These are phyloP conservation scores for Gymnopithys bicolor DNA, from an alignment of 2,797 vertebrate genomes.

Conservation along the genomic window DNA sequence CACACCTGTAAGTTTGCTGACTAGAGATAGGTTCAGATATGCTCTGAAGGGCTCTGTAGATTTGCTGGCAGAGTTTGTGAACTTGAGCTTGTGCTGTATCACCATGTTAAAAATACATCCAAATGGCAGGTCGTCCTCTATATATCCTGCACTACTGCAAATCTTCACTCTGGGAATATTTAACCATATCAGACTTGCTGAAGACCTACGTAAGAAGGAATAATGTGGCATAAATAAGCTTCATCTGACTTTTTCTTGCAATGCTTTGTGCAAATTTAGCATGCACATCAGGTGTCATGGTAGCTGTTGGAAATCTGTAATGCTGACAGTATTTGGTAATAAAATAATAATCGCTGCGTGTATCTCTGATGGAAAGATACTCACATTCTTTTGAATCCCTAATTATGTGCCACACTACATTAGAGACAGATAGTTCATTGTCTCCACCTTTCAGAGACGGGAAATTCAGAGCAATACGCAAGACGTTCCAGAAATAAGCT, in stretches of 20 bases:
- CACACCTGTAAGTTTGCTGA: neutral
- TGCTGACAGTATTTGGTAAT: slow-evolving; percentile 72
- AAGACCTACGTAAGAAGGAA: neutral
- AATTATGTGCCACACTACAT: slow-evolving; percentile 78
- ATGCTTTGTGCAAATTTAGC: slow-evolving; percentile 23
- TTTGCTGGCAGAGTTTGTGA: neutral
- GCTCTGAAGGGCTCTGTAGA: neutral
- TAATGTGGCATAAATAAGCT: neutral
- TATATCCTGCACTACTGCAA: neutral
- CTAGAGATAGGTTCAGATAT: neutral
- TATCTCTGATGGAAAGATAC: slow-evolving; percentile 76
- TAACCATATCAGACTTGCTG: neutral
- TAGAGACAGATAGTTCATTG: slow-evolving; percentile 73
- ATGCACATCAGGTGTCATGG: slow-evolving; percentile 58
- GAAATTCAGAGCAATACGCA: slow-evolving; percentile 76
- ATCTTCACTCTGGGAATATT: neutral
- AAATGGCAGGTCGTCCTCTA: neutral
- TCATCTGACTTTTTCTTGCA: neutral
- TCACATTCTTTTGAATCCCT: slow-evolving; percentile 76
- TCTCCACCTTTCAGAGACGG: slow-evolving; percentile 71
- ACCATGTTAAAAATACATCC: neutral
- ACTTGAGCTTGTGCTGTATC: neutral
- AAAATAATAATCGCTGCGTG: slow-evolving; percentile 73
- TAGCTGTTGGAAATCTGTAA: slow-evolving; percentile 59
- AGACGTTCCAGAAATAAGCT: slow-evolving; percentile 75